Base-by-base conservation (phyloP, 2,888 invertebrate genomes). In the Capitulum mitella region DNA sequence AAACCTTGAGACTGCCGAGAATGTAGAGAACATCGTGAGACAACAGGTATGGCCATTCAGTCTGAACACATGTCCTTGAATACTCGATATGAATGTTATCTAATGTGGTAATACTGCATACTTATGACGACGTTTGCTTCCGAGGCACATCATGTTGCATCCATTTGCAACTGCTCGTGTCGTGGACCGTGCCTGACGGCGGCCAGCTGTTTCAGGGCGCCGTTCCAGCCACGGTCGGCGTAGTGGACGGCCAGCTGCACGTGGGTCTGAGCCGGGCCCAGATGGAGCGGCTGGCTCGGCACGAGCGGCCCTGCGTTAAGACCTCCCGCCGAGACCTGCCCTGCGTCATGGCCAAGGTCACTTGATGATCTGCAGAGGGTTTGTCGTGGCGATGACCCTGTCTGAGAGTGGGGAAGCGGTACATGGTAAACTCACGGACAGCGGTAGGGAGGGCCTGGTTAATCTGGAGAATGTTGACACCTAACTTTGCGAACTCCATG, bases 141-240 rank as follows among this genome's bases (percentile, higher is more conserved):
- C 22, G 16, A 16, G 6, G 19, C 51, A 22, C 12, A 51, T 16
- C 22, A 6, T 3, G 51, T 51, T 16, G 51, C 51, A 51, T 6
- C 51, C 16, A 3, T 51, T 8, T 16, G 22, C 51, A 8, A 51
- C 22, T 8, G 51, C 16, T 16, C 12, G 51, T 51, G 51, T 51
- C 22, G 16, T 51, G 19, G 6, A 8, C 22, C 12, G 3, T 16
- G 10, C 16, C 19, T 51, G 51, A 22, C 16, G 6, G 51, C 6
- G 6, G 51, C 5, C n/a, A n/a, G 58, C 8, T n/a, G 64, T 26
- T 22, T 54, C 83, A 93, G 91, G 95, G 94, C 46, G 94, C 91
- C 10, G 86, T 91, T 26, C 98, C 99, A 51, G 98, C 98, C 0
- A 98, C 98, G 0, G 91, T 98, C 83, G 98, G 93, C 0, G 90